Conservation (phyloP, 2,113 vertebrate genomes). For the Himantopus leucocephalus region DNA sequence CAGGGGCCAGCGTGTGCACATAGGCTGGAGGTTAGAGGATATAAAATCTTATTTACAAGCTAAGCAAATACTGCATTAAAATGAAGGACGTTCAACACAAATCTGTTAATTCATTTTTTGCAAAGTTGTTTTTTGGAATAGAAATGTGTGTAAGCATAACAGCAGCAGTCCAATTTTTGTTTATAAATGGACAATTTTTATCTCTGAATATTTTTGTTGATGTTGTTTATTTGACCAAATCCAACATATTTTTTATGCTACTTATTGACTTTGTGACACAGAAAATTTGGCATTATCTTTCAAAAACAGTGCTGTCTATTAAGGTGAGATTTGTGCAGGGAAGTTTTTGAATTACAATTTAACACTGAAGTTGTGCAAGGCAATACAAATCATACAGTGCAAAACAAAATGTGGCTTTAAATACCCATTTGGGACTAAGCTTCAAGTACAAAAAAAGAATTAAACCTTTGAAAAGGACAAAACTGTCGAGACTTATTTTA, state of each 20-base stretch:
- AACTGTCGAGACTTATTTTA: background rate
- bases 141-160: background rate
- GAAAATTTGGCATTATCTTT: background rate
- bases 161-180: background rate
- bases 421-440: background rate
- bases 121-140: background rate
- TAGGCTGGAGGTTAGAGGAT: background rate
- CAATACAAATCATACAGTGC: background rate
- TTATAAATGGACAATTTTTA: background rate
- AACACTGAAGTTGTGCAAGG: background rate
- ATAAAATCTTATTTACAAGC: background rate
- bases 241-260: background rate
- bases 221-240: background rate
- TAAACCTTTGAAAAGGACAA: slow-evolving; percentile 4
- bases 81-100: background rate
- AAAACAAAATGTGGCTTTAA: background rate
- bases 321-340: background rate
- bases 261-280: background rate
- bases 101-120: background rate
- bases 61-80: background rate
- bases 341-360: background rate
- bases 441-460: background rate
- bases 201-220: background rate
- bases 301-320: background rate
- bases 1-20: background rate